These are phyloP conservation scores for Agonopterix subpropinquella DNA, from an alignment of 2,888 invertebrate genomes.

Conservation along the genomic window DNA sequence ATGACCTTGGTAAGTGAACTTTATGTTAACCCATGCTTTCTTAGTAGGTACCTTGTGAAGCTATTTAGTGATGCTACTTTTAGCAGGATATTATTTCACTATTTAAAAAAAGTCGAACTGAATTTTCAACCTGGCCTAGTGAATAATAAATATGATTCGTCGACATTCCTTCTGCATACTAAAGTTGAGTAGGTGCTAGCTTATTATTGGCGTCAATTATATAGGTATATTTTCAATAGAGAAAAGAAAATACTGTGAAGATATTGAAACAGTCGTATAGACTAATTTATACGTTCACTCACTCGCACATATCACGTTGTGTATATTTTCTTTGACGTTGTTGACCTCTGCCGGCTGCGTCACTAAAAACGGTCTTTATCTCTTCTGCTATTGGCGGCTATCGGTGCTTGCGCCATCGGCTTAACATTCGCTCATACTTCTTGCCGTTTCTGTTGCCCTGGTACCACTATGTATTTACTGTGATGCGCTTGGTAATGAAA, in stretches of 20 bases:
- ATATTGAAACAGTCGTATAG: slow-evolving; percentile 1
- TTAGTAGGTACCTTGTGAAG: too few relatives aligned
- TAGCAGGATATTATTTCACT: too few relatives aligned
- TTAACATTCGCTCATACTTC: slow-evolving; percentile 30
- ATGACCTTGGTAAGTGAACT: slow-evolving; percentile 69
- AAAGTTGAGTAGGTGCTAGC: too few relatives aligned
- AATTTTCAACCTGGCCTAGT: too few relatives aligned
- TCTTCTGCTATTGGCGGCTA: slow-evolving; percentile 27
- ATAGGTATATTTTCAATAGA: background rate
- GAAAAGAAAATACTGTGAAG: background rate
- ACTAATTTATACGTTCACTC: background rate
- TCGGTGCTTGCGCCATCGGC: slow-evolving; percentile 29
- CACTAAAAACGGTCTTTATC: slow-evolving; percentile 5
- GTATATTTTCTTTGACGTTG: too few relatives aligned
- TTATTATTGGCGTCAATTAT: too few relatives aligned
- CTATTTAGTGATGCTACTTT: too few relatives aligned
- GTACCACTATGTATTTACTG: slow-evolving; percentile 68
- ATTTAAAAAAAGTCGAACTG: too few relatives aligned
- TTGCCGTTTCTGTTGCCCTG: slow-evolving; percentile 49
- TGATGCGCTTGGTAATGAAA: slow-evolving; percentile 62
- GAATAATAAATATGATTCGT: too few relatives aligned
- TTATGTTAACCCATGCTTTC: too few relatives aligned
- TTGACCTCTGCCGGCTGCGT: slow-evolving; percentile 10
- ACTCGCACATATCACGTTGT: background rate
- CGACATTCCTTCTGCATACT: too few relatives aligned